Evolutionary conservation across 2,888 invertebrate genomes (phyloP), one percentile per base, ranked within the genome.

Genomic region (Sclerodermus sp.): DNA sequence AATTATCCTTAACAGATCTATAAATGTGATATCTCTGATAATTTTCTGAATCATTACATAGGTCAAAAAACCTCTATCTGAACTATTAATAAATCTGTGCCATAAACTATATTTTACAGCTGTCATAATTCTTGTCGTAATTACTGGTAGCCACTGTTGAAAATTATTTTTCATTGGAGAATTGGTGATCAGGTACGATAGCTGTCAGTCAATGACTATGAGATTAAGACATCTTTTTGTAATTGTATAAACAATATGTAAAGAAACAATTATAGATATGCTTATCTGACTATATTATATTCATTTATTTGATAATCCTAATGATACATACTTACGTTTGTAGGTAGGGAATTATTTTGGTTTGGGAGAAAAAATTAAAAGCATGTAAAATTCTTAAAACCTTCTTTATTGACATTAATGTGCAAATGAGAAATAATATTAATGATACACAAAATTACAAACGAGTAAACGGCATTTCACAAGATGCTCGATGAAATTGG

Each of bases 371-470:
- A 54, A 58, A 45, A 49, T 55, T 55, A 12, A 29, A 34, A 57
- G 45, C 44, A n/a, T 42, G 42, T 38, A 53, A 49, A 51, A 59
- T 60, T 67, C 61, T 58, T 57, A 55, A 70, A 71, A 69, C 60
- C 68, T 67, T 55, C 64, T 73, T 73, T 72, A 73, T 73, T 73
- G 57, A 59, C 58, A 54, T 69, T 58, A 58, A 62, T 62, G 61
- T 60, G 49, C 55, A 63, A 62, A 60, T 68, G 67, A 60, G 65
- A 66, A 68, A 66, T 64, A 64, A 67, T 58, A 60, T 60, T 56
- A 53, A 62, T 58, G 52, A 60, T 44, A 45, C 49, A 52, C 41
- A 51, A 54, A 53, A 17, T 23, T 23, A n/a, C n/a, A n/a, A n/a
- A n/a, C n/a, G n/a, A n/a, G n/a, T 23, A 23, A 23, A 23, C 23